Conservation (phyloP, 2,888 invertebrate genomes). For the Heliconius aoede region DNA sequence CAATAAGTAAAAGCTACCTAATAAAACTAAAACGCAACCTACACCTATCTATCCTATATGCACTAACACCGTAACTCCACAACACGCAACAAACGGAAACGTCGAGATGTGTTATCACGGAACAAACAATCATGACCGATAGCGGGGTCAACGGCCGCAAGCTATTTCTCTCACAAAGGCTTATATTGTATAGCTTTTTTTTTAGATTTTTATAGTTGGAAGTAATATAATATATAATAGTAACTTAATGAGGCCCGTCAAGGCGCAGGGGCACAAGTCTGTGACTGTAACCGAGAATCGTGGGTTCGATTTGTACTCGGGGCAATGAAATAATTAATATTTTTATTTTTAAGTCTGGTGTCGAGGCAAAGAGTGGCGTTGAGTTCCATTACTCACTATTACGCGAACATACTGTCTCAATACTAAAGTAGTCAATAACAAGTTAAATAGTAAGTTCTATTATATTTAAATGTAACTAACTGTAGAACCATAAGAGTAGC, state of each 20-base stretch:
- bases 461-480: not conserved
- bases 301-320: too few species aligned
- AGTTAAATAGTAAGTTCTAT: not conserved
- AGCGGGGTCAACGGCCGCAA: conserved; percentile 40
- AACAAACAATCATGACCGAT: conserved; percentile 47
- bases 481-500: not conserved
- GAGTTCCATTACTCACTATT: not conserved
- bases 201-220: not conserved
- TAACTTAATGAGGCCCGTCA: not conserved
- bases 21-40: not conserved
- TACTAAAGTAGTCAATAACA: not conserved
- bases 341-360: too few species aligned
- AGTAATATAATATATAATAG: not conserved
- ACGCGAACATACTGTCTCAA: too few species aligned
- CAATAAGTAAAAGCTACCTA: not conserved
- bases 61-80: conserved; percentile 1
- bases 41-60: not conserved
- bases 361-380: not conserved
- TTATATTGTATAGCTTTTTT: not conserved
- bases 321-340: too few species aligned
- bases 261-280: too few species aligned
- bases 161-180: not conserved
- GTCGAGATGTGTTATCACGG: conserved; percentile 35
- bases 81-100: conserved; percentile 31
- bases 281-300: too few species aligned